phyloP scores from a whole-genome alignment of 2,113 vertebrate species.

The Chroicocephalus ridibundus region DNA sequence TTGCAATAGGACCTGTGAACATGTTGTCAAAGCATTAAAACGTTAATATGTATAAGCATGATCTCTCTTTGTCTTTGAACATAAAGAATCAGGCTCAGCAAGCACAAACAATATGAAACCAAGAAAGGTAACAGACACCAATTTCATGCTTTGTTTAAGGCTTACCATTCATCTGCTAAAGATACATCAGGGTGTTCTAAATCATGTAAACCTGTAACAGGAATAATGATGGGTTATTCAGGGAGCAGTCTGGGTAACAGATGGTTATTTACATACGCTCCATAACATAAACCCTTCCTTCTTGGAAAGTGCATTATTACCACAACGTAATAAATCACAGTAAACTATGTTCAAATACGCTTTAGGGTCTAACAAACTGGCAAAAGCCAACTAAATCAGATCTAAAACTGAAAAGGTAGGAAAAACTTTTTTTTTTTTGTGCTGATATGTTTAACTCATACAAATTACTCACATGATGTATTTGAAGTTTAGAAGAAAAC shows the following conservation, averaged over 20 bases:
- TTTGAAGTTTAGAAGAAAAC: neutral
- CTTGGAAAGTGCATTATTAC: conserved; percentile 28
- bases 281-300: conserved; percentile 12
- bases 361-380: neutral
- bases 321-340: conserved; percentile 31
- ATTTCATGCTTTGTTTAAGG: conserved; percentile 21
- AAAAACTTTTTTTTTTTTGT: neutral
- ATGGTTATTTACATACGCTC: conserved; percentile 48
- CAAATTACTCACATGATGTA: neutral
- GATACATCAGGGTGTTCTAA: conserved; percentile 98
- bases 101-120: neutral
- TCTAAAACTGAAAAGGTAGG: neutral
- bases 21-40: conserved; percentile 5
- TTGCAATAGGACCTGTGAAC: conserved; percentile 93
- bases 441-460: neutral
- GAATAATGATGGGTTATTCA: conserved; percentile 56
- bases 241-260: neutral
- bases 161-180: conserved; percentile 96
- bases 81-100: neutral
- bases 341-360: neutral
- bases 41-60: neutral
- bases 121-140: neutral
- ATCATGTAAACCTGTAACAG: conserved; percentile 90
- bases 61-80: conserved; percentile 22
- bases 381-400: conserved; percentile 9